phyloP scores from a whole-genome alignment of 2,797 vertebrate genomes.

The Myripristis murdjan region DNA sequence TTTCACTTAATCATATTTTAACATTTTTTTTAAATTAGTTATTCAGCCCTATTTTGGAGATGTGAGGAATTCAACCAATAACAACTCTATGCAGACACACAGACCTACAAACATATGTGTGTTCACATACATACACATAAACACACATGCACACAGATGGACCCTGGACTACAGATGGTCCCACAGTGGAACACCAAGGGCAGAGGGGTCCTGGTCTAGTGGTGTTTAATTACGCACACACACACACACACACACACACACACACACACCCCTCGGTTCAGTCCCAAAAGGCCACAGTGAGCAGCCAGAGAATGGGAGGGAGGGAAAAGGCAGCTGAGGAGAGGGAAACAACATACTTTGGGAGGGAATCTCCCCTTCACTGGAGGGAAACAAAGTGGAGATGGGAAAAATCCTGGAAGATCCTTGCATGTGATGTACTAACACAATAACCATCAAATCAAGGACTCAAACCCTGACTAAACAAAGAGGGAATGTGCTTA shows the following conservation, averaged over 20 bases:
- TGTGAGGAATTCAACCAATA: no score
- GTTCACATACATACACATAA: constrained; percentile 12
- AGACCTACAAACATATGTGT: constrained; percentile 34
- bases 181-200: constrained; percentile 56
- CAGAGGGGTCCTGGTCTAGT: constrained; percentile 68
- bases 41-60: no score
- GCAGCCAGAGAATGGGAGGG: constrained; percentile 66
- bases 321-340: constrained; percentile 78
- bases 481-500: no score
- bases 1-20: no score
- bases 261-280: constrained; percentile 30
- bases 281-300: constrained; percentile 76
- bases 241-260: constrained; percentile 15
- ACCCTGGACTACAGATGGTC: constrained; percentile 74
- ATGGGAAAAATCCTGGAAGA: neutral
- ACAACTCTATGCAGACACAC: constrained; percentile 20
- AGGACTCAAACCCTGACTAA: neutral
- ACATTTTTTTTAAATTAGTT: no score
- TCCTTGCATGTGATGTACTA: neutral
- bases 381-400: constrained; percentile 72
- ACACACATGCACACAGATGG: constrained; percentile 27
- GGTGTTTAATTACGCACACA: constrained; percentile 84
- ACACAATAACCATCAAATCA: neutral
- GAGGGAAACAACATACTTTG: constrained; percentile 80
- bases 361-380: constrained; percentile 79